Evolutionary conservation across 2,888 invertebrate species (phyloP), one percentile per base, ranked within the genome.

Genomic region (Ferdinandea cuprea): DNA sequence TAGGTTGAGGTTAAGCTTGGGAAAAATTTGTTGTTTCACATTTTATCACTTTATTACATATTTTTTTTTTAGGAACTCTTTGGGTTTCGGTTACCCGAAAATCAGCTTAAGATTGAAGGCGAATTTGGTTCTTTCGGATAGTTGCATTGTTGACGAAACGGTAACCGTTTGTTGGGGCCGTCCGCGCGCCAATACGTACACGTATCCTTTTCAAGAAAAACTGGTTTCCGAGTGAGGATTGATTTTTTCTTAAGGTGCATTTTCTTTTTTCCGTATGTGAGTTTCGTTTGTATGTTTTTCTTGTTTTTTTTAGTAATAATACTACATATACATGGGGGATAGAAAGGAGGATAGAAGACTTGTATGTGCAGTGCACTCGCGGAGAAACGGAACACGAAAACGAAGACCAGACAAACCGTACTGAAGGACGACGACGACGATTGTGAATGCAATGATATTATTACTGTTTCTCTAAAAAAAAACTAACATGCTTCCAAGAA

Each of bases 171-270:
- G 66, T 13, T 77, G 54, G 77, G 61, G 66, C 25, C 46, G 35
- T 78, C 84, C 84, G 78, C 73, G 84, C 84, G 78, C 84, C 84
- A 84, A 84, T 84, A 84, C 78, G 84, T 78, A 73, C 84, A 78
- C 84, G 84, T 84, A 84, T 84, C 84, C 84, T 78, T 84, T 78
- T 78, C 78, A 73, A 84, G 68, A 68, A 84, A 78, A 84, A 84
- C 84, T 84, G 73, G 63, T 78, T 78, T 83, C 72, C 83, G 83
- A 77, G 83, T 66, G 72, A 84, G 88, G 89, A 88, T 89, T 89
- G 89, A 88, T 89, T 89, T 89, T 88, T 88, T 87, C 89, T 87
- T 88, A 87, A 84, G 84, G 84, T 89, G 88, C 86, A 87, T 78
- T 78, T 79, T 73, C 77, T 81, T 66, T 73, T 74, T 86, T 65